Base-by-base conservation (phyloP, 1,140 invertebrate species). In the Drosophila yakuba region DNA sequence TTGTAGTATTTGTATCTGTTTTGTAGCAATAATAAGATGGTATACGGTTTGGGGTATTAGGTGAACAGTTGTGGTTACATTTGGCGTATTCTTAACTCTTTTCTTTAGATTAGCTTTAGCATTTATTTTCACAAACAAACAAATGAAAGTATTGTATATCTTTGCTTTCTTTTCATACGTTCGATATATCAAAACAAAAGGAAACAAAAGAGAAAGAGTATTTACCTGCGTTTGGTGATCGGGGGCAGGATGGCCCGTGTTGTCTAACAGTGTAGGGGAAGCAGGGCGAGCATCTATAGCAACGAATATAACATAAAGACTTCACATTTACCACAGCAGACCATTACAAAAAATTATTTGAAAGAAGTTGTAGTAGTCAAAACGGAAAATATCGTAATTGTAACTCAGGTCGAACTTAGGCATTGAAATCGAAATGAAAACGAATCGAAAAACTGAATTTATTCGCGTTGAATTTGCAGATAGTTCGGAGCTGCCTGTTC, bases 261-360 rank as follows among this genome's bases (percentile, higher is more conserved):
- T 92, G 91, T 92, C 91, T 92, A 92, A 92, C 91, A 92, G 92
- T 92, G 92, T 92, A 92, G 92, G 92, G 92, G 92, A 92, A 92
- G 91, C 90, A 92, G 92, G 92, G 92, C 91, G 92, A 92, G 92
- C 92, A 92, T 92, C 92, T 92, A 92, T 92, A 94, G 93, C 93
- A 94, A 94, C 93, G 94, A 93, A 94, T 93, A 94, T 93, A 94
- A 94, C 93, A 94, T 93, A 93, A 93, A 94, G 93, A 92, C 92
- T 92, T 91, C 91, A 92, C 91, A 92, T 92, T 92, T 92, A 92
- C 91, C 91, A 92, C 92, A 92, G 91, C 92, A 92, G 91, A 92
- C 91, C 91, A 92, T 91, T 92, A 91, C 90, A 92, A 91, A 92
- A 91, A 91, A 91, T 91, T 85, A 91, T 85, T 91, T 50, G 84